Evolutionary conservation across 2,113 vertebrate genomes (phyloP).

Genomic region (Collichthys lucidus): DNA sequence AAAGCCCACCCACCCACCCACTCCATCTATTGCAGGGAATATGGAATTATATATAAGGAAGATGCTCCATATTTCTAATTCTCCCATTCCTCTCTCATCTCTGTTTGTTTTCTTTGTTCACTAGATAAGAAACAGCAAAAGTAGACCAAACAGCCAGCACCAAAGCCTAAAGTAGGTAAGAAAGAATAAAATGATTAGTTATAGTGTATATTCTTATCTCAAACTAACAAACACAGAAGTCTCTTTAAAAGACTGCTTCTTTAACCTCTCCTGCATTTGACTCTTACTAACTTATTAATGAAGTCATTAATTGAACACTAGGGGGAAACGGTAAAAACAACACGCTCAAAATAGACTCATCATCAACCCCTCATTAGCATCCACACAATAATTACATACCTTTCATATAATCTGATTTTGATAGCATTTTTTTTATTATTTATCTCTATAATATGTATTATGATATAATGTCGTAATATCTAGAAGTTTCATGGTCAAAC

Average conservation of each 20-base stretch:
- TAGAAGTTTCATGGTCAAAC: no score
- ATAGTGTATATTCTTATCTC: neutral
- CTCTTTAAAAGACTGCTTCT: neutral
- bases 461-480: neutral
- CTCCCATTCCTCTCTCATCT: neutral
- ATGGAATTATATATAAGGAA: neutral
- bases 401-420: neutral
- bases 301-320: no score
- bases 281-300: no score
- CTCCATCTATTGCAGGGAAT: no score
- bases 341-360: neutral
- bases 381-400: neutral
- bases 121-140: constrained; percentile 1
- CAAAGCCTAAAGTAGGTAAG: neutral
- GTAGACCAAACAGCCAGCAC: constrained; percentile 3
- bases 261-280: neutral
- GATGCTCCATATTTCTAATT: neutral
- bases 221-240: neutral
- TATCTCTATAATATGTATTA: neutral
- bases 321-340: neutral
- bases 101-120: neutral
- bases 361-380: neutral
- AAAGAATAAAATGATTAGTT: neutral
- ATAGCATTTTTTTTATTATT: neutral
- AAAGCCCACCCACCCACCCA: neutral